Percentiles rank a stretch among this genome's conserved stretches.
Conservation (phyloP, 2,797 vertebrate genomes). For the Hoplostethus atlanticus region DNA sequence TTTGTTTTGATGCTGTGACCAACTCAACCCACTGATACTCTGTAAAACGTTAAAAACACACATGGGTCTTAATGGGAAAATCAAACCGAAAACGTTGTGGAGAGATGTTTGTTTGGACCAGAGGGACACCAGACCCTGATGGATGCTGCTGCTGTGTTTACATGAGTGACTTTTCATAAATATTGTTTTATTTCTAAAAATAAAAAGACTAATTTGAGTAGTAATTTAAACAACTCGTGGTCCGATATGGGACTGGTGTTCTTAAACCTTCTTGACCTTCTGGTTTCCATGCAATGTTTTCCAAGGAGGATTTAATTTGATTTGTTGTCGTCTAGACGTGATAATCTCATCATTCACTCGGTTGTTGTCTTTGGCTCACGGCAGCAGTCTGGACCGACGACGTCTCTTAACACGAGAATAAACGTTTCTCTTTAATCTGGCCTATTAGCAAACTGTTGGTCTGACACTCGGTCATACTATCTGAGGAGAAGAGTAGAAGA, state of each 20-base stretch:
- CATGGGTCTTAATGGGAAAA: not conserved
- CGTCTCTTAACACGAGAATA: not conserved
- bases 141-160: not conserved
- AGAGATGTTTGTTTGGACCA: not conserved
- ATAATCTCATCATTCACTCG: not conserved
- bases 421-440: not conserved
- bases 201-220: no score
- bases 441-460: conserved; percentile 23
- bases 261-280: no score
- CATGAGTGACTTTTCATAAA: not conserved
- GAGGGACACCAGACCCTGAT: not conserved
- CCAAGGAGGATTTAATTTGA: no score
- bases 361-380: not conserved
- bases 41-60: not conserved
- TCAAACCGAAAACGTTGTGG: no score
- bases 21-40: no score
- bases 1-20: no score
- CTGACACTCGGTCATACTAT: conserved; percentile 35
- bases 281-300: no score
- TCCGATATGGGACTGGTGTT: no score
- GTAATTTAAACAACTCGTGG: no score
- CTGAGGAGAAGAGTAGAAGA: conserved; percentile 8
- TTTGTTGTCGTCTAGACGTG: not conserved
- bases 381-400: not conserved
- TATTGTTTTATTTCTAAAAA: not conserved